phyloP scores from a whole-genome alignment of 35 echinoderm and acorn worm species.

The Anneissia japonica region DNA sequence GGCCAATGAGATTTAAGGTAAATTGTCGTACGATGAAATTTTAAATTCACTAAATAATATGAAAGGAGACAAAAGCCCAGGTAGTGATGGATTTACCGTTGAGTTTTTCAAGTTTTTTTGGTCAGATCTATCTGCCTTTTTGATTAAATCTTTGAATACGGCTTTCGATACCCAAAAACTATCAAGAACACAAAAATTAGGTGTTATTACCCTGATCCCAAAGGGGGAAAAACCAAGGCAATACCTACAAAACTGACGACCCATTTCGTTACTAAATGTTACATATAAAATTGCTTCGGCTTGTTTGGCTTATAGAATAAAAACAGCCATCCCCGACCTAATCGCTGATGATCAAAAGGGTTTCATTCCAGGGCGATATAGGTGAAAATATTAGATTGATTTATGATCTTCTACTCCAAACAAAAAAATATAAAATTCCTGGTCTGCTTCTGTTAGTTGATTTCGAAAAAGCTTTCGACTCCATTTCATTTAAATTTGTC shows the following conservation, averaged over 20 bases:
- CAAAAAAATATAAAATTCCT: too few species aligned
- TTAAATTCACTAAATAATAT: neutral
- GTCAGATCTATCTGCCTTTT: neutral
- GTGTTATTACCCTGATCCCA: neutral
- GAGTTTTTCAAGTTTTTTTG: neutral
- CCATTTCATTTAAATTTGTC: too few species aligned
- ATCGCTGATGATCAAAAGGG: too few species aligned
- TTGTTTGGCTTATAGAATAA: too few species aligned
- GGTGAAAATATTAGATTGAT: too few species aligned
- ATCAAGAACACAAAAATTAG: neutral
- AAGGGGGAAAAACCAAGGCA: neutral
- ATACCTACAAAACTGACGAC: neutral
- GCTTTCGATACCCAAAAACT: neutral
- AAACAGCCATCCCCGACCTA: too few species aligned
- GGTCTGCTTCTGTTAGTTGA: too few species aligned
- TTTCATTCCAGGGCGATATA: too few species aligned
- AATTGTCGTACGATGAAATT: neutral
- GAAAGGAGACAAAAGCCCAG: neutral
- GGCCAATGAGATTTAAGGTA: too few species aligned
- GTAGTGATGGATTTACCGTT: neutral
- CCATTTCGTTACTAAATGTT: neutral
- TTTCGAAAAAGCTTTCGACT: too few species aligned
- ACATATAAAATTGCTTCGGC: too few species aligned
- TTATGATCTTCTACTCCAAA: too few species aligned
- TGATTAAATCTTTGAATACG: neutral